Percentiles rank a stretch among this genome's conserved stretches.
Conservation (phyloP, 2,797 vertebrate species). For the Malacoctenus gilli region DNA sequence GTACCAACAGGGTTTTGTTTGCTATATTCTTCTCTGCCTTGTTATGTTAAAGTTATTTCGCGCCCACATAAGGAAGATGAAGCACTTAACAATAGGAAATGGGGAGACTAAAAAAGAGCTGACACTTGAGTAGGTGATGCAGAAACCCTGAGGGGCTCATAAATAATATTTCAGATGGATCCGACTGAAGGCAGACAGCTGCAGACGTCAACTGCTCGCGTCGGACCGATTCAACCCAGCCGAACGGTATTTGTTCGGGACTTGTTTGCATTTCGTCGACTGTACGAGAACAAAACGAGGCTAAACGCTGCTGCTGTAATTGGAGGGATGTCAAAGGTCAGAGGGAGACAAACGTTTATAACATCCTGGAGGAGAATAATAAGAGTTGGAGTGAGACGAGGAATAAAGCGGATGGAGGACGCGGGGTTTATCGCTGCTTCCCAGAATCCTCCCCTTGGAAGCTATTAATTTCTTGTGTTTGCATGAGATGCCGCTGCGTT, state of each 20-base stretch:
- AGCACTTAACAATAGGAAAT: slow-evolving; percentile 31
- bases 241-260: no score
- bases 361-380: slow-evolving; percentile 9
- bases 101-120: slow-evolving; percentile 11
- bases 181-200: slow-evolving; percentile 23
- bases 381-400: slow-evolving; percentile 24
- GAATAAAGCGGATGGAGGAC: slow-evolving; percentile 7
- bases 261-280: neutral
- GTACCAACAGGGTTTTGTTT: slow-evolving; percentile 46
- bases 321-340: slow-evolving; percentile 12
- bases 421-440: slow-evolving; percentile 43
- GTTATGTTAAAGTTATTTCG: slow-evolving; percentile 53
- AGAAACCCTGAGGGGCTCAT: slow-evolving; percentile 23
- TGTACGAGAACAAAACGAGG: no score
- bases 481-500: slow-evolving; percentile 42
- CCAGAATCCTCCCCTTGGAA: slow-evolving; percentile 53
- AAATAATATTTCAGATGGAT: slow-evolving; percentile 27
- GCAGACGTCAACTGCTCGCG: slow-evolving; percentile 14
- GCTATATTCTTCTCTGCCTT: slow-evolving; percentile 36
- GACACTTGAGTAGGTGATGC: slow-evolving; percentile 31
- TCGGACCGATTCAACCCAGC: neutral
- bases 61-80: slow-evolving; percentile 35
- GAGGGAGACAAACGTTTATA: slow-evolving; percentile 10
- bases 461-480: slow-evolving; percentile 50
- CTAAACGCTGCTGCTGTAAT: neutral